Base-by-base conservation (phyloP, 2,797 vertebrate genomes). In the Melopsittacus undulatus region DNA sequence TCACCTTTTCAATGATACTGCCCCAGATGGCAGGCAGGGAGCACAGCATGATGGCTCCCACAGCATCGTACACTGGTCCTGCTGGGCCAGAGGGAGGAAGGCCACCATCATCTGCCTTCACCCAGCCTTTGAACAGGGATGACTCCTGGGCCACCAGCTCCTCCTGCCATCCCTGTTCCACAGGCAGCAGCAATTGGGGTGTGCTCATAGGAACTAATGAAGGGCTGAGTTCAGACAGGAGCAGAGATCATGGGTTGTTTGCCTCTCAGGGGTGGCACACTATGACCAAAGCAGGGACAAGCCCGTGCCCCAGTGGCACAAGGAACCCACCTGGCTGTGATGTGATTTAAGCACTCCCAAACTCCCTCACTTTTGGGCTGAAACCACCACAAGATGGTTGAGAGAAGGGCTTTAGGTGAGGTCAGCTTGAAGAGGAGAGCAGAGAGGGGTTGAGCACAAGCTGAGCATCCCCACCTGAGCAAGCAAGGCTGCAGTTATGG, bases 341-440 rank as follows among this genome's bases (percentile, higher is more conserved):
- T 32, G 23, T 0, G 38, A 7, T 32, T 15, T 0, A 15, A 54
- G 9, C 11, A 20, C 34, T 59, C 32, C 54, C 3, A 0, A 62
- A 34, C 45, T 8, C 63, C 13, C 5, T 13, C 9, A 17, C 7
- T 14, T 84, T 36, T 0, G n/a, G 40, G 10, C 7, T 2, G 16
- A 32, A 91, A 54, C 2, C 1, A 30, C 12, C 21, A 36, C 3
- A 1, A 27, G 8, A 1, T 0, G 1, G 3, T 48, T 22, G 3
- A n/a, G 29, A 9, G 1, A 5, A 26, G 11, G 20, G 7, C 20
- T 42, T 46, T 27, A 14, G 24, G 11, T 7, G 6, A 22, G 6
- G 48, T 24, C 6, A 42, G 45, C 36, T 6, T 6, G 14, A 43
- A 36, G 21, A 8, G 16, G 22, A 7, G 30, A 4, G 4, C 21